phyloP scores from a whole-genome alignment of 2,113 vertebrate genomes.

The Heptranchias perlo region DNA sequence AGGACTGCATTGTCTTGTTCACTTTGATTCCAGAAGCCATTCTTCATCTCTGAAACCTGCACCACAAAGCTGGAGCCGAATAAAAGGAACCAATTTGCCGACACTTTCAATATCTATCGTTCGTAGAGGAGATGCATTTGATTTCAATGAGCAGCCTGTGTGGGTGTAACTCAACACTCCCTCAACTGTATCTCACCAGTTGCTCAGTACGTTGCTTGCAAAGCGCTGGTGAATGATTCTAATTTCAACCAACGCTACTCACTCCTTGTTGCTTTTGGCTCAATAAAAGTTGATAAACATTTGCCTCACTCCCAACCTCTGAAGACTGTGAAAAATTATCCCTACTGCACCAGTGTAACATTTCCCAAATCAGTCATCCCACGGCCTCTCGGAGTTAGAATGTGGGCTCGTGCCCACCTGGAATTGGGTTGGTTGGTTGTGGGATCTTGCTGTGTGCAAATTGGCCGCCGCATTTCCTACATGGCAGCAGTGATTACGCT shows the following conservation, averaged over 20 bases:
- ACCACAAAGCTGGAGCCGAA: background rate
- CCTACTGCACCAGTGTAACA: background rate
- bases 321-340: background rate
- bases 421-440: background rate
- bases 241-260: background rate
- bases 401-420: background rate
- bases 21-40: too few relatives aligned
- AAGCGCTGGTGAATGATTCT: background rate
- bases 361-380: background rate
- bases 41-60: background rate
- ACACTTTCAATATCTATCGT: background rate
- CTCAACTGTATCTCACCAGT: background rate
- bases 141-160: background rate
- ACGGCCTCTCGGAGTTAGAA: background rate
- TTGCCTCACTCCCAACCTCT: background rate
- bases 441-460: background rate
- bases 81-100: background rate
- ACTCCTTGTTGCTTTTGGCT: background rate
- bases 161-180: background rate
- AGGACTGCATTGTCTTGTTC: too few relatives aligned
- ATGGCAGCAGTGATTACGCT: too few relatives aligned
- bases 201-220: background rate
- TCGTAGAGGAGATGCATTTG: background rate
- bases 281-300: too few relatives aligned
- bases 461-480: background rate